These are phyloP conservation scores for Drosophila dives DNA, from an alignment of 2,888 invertebrate genomes.

Conservation along the genomic window DNA sequence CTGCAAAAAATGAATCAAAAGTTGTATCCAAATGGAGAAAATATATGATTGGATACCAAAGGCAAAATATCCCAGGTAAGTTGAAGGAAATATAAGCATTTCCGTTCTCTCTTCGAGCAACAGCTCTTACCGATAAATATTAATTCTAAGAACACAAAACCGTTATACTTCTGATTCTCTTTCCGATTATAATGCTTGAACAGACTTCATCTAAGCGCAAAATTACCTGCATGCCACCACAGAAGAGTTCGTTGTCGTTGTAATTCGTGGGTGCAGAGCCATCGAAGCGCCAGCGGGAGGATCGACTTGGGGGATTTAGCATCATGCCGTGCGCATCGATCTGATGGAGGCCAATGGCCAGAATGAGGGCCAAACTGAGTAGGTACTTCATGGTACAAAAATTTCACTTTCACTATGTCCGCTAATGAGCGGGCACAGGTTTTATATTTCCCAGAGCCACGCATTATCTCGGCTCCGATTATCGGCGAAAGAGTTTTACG, in stretches of 20 bases:
- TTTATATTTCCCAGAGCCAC: slow-evolving; percentile 29
- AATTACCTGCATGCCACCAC: slow-evolving; percentile 86
- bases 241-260: slow-evolving; percentile 86
- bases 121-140: no score
- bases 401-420: slow-evolving; percentile 66
- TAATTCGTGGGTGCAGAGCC: slow-evolving; percentile 85
- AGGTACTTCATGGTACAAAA: slow-evolving; percentile 56
- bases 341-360: slow-evolving; percentile 61
- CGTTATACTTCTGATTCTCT: not conserved
- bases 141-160: not conserved
- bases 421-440: slow-evolving; percentile 5
- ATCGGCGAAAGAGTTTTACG: slow-evolving; percentile 62
- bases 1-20: slow-evolving; percentile 57
- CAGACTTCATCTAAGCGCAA: not conserved
- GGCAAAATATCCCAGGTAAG: not conserved
- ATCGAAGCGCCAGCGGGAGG: slow-evolving; percentile 86
- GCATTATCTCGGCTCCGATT: slow-evolving; percentile 42
- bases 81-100: not conserved
- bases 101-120: not conserved
- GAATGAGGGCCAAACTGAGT: slow-evolving; percentile 47
- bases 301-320: slow-evolving; percentile 86
- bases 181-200: not conserved
- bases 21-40: not conserved
- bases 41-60: not conserved
- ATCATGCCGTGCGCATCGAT: slow-evolving; percentile 86